Evolutionary conservation across 2,888 invertebrate genomes (phyloP), one percentile per base, ranked within the genome.

Genomic region (Anthophora plumipes): DNA sequence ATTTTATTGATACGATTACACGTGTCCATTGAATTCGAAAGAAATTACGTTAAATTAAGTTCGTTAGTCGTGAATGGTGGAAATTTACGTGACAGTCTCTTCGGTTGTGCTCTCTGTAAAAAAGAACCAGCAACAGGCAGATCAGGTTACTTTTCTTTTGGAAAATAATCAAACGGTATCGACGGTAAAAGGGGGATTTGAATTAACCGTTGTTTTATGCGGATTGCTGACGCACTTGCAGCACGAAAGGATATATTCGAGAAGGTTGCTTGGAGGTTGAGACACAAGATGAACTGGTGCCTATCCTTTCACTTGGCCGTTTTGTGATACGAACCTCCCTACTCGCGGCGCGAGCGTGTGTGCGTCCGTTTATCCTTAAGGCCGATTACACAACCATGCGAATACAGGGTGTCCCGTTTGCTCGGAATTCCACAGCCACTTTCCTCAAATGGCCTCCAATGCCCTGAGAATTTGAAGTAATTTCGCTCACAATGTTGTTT

Each of bases 231-330:
- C 63, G 82, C 78, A 81, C 78, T 78, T 76, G 78, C 68, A 54
- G 71, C 72, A 69, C 66, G 72, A 81, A 72, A 72, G 77, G 82
- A 82, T 81, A 73, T 64, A 67, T 66, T 54, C 77, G 74, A 76
- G 84, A 84, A 85, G 84, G 80, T 80, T 85, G 82, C 55, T 25
- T 46, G 80, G 81, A 82, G 74, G 85, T 84, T 84, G 84, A 85
- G 79, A 82, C 84, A 80, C 86, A 72, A 85, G 89, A 89, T 89
- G 89, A 89, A 89, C 85, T 86, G 86, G 80, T 82, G 86, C 64
- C 85, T 86, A 84, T 90, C 90, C 90, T 90, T 90, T 90, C 90
- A 90, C 90, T 89, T 88, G 77, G 85, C 85, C 75, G 80, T 84
- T 82, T 84, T 82, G 82, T 79, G 88, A 86, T 88, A 89, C 78